Base-by-base conservation (phyloP, 2,888 invertebrate genomes). In the Xanthorhoe spadicearia region DNA sequence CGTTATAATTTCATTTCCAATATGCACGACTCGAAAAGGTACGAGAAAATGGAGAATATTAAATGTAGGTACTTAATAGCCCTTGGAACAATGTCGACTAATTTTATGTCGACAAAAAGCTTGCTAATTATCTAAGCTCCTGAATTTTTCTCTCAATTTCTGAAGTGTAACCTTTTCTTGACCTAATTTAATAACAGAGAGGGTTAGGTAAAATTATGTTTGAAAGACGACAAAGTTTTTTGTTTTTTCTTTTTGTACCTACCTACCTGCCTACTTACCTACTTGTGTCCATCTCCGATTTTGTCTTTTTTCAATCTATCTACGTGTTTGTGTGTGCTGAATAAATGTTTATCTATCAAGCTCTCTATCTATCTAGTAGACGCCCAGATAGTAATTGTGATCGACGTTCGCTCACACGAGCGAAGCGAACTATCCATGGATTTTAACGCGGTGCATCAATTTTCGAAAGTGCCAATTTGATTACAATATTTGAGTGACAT, bases 1-100 rank as follows among this genome's bases (percentile, higher is more conserved):
- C 64, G 54, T 64, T 46, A 60, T 64, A 60, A 65, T 60, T 65
- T 65, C n/a, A 60, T 60, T 60, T 35, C 15, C 35, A 50, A 59
- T 54, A 46, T 15, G 18, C 4, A 17, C 46, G 28, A n/a, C 23
- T 43, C 28, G 28, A 18, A 62, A 62, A 35, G 28, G 46, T 9
- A 59, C 19, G 17, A n/a, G 32, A 49, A 51, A 28, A 50, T 23
- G 50, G 13, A 54, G 32, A 53, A 49, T 54, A 28, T 51, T 50
- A 43, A 43, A 19, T 28, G 6, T n/a, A n/a, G n/a, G n/a, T 60
- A 32, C 19, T 18, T 28, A 43, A 46, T 32, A 35, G 17, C 53
- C 49, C 49, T 55, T 38, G 38, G 28, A 62, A 56, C 35, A 49
- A 54, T 61, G 48, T 35, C 46, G 48, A 54, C 38, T 55, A 55